Base-by-base conservation (phyloP, 1,140 invertebrate species). In the Theocolax elegans region DNA sequence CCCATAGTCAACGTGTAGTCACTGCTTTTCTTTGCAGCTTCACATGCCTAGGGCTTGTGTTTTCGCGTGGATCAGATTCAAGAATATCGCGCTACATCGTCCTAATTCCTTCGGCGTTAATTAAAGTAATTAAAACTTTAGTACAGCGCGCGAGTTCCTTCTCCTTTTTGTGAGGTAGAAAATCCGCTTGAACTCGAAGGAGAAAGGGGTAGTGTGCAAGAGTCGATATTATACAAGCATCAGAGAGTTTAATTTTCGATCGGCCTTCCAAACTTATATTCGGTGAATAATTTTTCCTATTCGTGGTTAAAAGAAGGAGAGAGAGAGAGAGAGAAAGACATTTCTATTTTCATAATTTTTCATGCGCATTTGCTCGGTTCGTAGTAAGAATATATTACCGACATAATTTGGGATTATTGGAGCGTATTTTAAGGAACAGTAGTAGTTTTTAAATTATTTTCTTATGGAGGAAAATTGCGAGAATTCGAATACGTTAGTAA, bases 81-180 rank as follows among this genome's bases (percentile, higher is more conserved):
- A 59, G 17, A 44, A 59, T 59, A 59, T 42, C 56, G 13, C 1
- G 13, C 25, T n/a, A 64, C n/a, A 38, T 27, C 38, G 3, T 54
- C 17, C 51, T n/a, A 66, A 54, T 67, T 56, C 38, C 25, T 15
- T 15, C 2, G 17, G 25, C 17, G 25, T 46, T 35, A 46, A 67
- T 67, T 58, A 67, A 67, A 23, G 25, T 56, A 67, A 67, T 67
- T 56, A 58, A 56, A 67, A 67, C 51, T 58, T 67, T 35, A 7
- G n/a, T n/a, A 12, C 38, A n/a, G 35, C 21, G 48, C 21, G 63
- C 17, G 27, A 27, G 38, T 25, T 46, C 19, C 19, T 40, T 27
- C 17, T 12, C 53, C 64, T 42, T 54, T 54, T 42, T 29, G 19
- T 29, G 12, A 12, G 17, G 12, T 23, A 19, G 15, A n/a, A 15